Base-by-base conservation (phyloP, 2,888 invertebrate species). In the Drosophila algonquin region DNA sequence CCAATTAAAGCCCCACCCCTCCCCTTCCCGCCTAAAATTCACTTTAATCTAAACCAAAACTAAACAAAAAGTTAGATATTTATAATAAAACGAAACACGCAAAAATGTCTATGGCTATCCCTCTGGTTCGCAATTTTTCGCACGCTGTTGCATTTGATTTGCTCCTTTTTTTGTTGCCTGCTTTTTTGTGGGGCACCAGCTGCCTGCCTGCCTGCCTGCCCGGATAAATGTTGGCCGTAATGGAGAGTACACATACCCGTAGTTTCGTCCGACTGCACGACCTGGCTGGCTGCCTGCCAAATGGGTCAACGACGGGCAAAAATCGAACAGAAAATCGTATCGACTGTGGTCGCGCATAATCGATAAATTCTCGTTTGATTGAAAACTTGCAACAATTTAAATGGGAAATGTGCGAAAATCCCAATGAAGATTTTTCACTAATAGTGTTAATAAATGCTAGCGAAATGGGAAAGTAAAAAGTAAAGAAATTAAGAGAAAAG, bases 271-370 rank as follows among this genome's bases (percentile, higher is more conserved):
- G 14, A n/a, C n/a, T n/a, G n/a, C n/a, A n/a, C n/a, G n/a, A 7
- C 14, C 61, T 73, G 76, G 74, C 68, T 86, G 86, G 86, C 82
- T 70, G 72, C 40, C 56, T 80, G 89, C 86, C 86, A 86, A 89
- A 76, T 85, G 83, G 86, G 86, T 79, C 86, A 86, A 73, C 58
- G 55, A 44, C 56, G 32, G 59, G 30, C 16, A 45, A 57, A 60
- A 63, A 57, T 54, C 56, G 45, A 67, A 61, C 47, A 45, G 48
- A 48, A 73, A 73, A 51, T 75, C 57, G 60, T 51, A 45, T 55
- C 61, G 63, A 56, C 67, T 69, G 69, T 21, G 57, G 52, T 51
- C 63, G 60, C 61, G 68, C 58, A 63, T 57, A 54, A 74, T 70
- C 70, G 59, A 76, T 63, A 68, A 74, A 75, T 74, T 50, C 69